Percentiles rank a stretch among this genome's conserved stretches.
These are phyloP conservation scores for Leguminivora glycinivorella DNA, from an alignment of 1,140 invertebrate species.

Conservation along the genomic window DNA sequence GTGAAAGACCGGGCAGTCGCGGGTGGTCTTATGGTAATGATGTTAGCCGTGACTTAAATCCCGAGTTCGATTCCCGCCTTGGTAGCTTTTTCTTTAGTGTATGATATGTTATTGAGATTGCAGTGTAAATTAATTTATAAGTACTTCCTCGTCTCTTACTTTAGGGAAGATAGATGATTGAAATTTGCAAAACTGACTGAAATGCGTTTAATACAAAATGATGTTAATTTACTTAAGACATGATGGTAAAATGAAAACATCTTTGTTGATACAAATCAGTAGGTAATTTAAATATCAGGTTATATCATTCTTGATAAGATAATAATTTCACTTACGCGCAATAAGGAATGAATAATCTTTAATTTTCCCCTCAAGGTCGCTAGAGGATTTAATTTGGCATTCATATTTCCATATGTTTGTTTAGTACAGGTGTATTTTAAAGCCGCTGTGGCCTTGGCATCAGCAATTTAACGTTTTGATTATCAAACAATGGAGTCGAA, in stretches of 20 bases:
- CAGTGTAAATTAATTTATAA: too few relatives aligned
- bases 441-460: constrained; percentile 9
- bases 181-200: too few relatives aligned
- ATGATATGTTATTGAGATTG: too few relatives aligned
- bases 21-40: too few relatives aligned
- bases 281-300: background rate
- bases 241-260: background rate
- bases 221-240: background rate
- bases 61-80: too few relatives aligned
- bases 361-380: constrained; percentile 13
- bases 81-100: too few relatives aligned
- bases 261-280: background rate
- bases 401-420: constrained; percentile 19
- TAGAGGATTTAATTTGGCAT: constrained; percentile 9
- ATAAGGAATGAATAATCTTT: constrained; percentile 7
- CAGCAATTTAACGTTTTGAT: constrained; percentile 15
- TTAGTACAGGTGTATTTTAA: constrained; percentile 25
- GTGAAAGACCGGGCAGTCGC: too few relatives aligned
- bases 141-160: too few relatives aligned
- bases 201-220: background rate
- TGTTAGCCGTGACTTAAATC: too few relatives aligned
- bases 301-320: background rate
- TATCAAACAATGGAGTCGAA: constrained; percentile 9
- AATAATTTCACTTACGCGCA: constrained; percentile 3
- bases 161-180: too few relatives aligned